Evolutionary conservation across 2,888 invertebrate genomes (phyloP).

Genomic region (Trichogramma evanescens): DNA sequence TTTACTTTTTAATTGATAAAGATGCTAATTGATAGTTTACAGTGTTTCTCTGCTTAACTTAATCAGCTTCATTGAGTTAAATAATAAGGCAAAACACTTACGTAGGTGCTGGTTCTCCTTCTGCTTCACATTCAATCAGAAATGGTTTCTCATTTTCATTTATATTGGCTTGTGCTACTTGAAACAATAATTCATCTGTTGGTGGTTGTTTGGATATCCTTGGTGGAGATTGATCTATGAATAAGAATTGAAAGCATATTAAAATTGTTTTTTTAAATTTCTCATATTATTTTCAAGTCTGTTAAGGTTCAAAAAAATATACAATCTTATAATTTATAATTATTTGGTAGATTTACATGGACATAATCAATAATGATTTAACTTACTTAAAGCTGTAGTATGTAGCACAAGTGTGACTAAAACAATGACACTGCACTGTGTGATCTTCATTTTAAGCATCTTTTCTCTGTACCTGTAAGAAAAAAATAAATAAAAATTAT

Average conservation of each 20-base stretch:
- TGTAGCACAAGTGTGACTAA: constrained; percentile 31
- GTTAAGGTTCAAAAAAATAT: background rate
- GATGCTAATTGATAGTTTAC: background rate
- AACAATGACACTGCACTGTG: constrained; percentile 28
- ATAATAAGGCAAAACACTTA: constrained; percentile 50
- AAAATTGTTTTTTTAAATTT: background rate
- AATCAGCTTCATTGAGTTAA: background rate
- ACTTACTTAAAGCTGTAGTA: constrained; percentile 39
- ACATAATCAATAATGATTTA: constrained; percentile 16
- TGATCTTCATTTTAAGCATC: constrained; percentile 33
- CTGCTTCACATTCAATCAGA: constrained; percentile 93
- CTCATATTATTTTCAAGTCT: background rate
- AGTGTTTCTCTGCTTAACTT: background rate
- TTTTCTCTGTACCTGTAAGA: constrained; percentile 26
- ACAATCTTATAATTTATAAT: background rate
- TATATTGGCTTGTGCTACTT: constrained; percentile 70
- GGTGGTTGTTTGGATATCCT: constrained; percentile 88
- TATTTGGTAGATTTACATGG: background rate
- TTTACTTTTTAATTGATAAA: background rate
- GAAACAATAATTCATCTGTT: constrained; percentile 82
- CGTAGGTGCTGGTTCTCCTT: constrained; percentile 90
- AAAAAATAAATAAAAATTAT: constrained; percentile 6
- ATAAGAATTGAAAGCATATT: background rate
- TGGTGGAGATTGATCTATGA: constrained; percentile 78
- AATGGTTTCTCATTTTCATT: constrained; percentile 89